Evolutionary conservation across 2,113 vertebrate species (phyloP), one percentile per base, ranked within the genome.

Genomic region (Hippocampus abdominalis): DNA sequence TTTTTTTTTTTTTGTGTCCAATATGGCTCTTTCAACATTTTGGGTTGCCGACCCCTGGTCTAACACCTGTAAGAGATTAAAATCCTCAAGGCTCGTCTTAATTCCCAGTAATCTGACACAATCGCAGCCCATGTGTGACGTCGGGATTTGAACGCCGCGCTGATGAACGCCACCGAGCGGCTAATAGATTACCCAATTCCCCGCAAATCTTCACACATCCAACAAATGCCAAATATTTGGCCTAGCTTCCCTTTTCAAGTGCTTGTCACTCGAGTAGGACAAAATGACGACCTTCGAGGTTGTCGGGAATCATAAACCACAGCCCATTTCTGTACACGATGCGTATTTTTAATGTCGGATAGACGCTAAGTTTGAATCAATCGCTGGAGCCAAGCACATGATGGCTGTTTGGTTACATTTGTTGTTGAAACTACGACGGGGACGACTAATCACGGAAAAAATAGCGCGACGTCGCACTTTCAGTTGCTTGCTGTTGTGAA

Each of bases 31-130:
- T n/a, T n/a, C n/a, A n/a, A n/a, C n/a, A n/a, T n/a, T n/a, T n/a
- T n/a, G n/a, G n/a, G n/a, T n/a, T n/a, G n/a, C n/a, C n/a, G n/a
- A n/a, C n/a, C n/a, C n/a, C n/a, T n/a, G n/a, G n/a, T 75, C 15
- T 84, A 76, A 78, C 76, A 87, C 84, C 84, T 89, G 84, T 72
- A 54, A 46, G 64, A 73, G 79, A 86, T 84, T 82, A 82, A 77
- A 79, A 67, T 56, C 59, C 63, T n/a, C 48, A 49, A 18, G 65
- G 78, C 79, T 83, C 79, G 84, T 84, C 81, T 83, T 64, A 84
- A 87, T 81, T 75, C 81, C 79, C 60, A 3, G 61, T 84, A 86
- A 86, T 87, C 85, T 75, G 81, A 79, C 78, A 77, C 69, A 64
- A 82, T 80, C 53, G 67, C 73, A 23, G 72, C 67, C 82, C 74